Evolutionary conservation across 1,140 invertebrate species (phyloP), one percentile per base, ranked within the genome.

Genomic region (Chymomyza costata): DNA sequence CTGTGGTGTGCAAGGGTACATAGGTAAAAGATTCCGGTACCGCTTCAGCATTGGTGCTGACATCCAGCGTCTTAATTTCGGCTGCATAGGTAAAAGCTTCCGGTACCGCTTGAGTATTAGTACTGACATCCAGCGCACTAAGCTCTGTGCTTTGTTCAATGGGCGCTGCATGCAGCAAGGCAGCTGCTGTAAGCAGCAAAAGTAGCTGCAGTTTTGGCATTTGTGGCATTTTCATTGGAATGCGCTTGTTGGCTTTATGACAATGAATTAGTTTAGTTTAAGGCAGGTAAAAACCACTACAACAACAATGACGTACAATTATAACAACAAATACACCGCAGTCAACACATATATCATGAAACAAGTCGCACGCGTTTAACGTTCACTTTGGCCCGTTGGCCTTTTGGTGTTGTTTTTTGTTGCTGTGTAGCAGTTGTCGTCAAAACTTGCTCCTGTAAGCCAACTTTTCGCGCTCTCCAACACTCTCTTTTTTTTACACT

Each of bases 351-450:
- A 14, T 14, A 68, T 31, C 54, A 44, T 46, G 53, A 60, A 58
- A 60, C 66, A 60, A 61, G 56, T 56, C 37, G 61, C 30, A 37
- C n/a, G n/a, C n/a, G n/a, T n/a, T n/a, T 59, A 50, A 65, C 54
- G 58, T 78, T 78, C 71, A 76, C 71, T 71, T 70, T 65, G 71
- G 48, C 50, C 44, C 39, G 52, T 48, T 60, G 51, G 61, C 56
- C 61, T 58, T 48, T 48, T 45, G 32, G 16, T 39, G n/a, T n/a
- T n/a, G n/a, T n/a, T n/a, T n/a, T n/a, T n/a, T n/a, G n/a, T n/a
- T n/a, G n/a, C n/a, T n/a, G 21, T 30, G 13, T 31, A 25, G 45
- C n/a, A 49, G 34, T 25, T 25, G 21, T 5, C 8, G 35, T 10
- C 39, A 21, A 51, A 74, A 69, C 63, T 68, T 55, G 68, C 68